These are phyloP conservation scores for Trissoscelio sp. DNA, from an alignment of 2,888 invertebrate genomes.

Conservation along the genomic window DNA sequence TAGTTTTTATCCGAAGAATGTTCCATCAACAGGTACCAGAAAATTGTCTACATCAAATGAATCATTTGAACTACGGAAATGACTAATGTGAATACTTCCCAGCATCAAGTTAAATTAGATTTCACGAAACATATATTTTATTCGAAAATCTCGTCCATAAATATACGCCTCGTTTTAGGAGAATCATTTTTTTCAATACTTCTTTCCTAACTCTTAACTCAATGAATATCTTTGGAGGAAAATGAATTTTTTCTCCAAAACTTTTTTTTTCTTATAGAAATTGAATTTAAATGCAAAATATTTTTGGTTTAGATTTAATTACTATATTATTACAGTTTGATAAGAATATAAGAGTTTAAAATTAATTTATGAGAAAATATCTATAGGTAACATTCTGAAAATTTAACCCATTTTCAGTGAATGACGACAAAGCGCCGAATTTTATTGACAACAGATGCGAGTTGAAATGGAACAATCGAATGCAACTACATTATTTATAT, in stretches of 20 bases:
- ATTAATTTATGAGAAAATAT: too few relatives aligned
- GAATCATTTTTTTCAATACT: slow-evolving; percentile 4
- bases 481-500: slow-evolving; percentile 55
- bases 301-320: too few relatives aligned
- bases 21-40: slow-evolving; percentile 41
- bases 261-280: not conserved
- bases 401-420: slow-evolving; percentile 17
- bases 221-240: not conserved
- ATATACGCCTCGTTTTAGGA: slow-evolving; percentile 32
- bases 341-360: too few relatives aligned
- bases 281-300: not conserved
- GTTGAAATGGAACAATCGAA: slow-evolving; percentile 47
- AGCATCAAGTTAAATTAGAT: slow-evolving; percentile 32
- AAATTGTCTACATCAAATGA: slow-evolving; percentile 41
- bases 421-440: slow-evolving; percentile 25
- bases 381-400: too few relatives aligned
- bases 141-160: slow-evolving; percentile 34
- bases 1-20: slow-evolving; percentile 25
- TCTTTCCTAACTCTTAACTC: not conserved
- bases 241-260: slow-evolving; percentile 3
- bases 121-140: slow-evolving; percentile 38
- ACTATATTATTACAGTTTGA: too few relatives aligned
- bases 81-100: slow-evolving; percentile 42
- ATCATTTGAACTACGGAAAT: slow-evolving; percentile 47
- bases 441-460: slow-evolving; percentile 43